Conservation (phyloP, 2,113 vertebrate species). For the Connochaetes taurinus region DNA sequence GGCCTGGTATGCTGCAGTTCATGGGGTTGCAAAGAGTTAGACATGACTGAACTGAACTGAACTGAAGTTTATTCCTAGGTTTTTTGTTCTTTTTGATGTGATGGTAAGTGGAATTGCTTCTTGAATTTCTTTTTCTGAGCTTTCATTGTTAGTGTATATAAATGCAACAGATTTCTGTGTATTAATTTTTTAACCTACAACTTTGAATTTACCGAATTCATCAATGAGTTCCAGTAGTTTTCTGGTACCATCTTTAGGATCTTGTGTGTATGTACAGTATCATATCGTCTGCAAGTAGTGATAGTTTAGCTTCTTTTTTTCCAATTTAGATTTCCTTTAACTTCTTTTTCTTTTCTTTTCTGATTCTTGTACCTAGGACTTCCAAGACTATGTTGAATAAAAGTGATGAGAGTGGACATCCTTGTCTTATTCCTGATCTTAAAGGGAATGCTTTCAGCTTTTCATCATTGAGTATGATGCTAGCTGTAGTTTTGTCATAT, state of each 20-base stretch:
- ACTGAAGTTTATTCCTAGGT: neutral
- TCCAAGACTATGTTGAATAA: neutral
- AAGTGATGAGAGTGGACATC: neutral
- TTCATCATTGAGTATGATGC: neutral
- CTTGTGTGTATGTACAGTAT: neutral
- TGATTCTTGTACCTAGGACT: neutral
- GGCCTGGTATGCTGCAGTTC: no score
- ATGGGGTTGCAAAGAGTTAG: no score
- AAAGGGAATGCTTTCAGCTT: neutral
- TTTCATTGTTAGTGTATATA: neutral
- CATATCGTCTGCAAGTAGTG: neutral
- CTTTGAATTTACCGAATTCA: neutral
- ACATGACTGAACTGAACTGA: no score
- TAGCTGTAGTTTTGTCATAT: neutral
- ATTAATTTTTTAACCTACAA: neutral
- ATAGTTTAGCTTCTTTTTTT: neutral
- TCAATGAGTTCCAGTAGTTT: neutral
- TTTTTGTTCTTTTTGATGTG: neutral
- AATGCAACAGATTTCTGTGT: neutral
- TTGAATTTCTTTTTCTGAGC: neutral
- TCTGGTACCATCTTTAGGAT: neutral
- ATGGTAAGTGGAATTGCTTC: neutral
- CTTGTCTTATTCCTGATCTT: neutral
- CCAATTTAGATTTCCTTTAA: neutral
- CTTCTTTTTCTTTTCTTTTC: neutral